Evolutionary conservation across 2,888 invertebrate genomes (phyloP).

Genomic region (Pristionchus arcanus): DNA sequence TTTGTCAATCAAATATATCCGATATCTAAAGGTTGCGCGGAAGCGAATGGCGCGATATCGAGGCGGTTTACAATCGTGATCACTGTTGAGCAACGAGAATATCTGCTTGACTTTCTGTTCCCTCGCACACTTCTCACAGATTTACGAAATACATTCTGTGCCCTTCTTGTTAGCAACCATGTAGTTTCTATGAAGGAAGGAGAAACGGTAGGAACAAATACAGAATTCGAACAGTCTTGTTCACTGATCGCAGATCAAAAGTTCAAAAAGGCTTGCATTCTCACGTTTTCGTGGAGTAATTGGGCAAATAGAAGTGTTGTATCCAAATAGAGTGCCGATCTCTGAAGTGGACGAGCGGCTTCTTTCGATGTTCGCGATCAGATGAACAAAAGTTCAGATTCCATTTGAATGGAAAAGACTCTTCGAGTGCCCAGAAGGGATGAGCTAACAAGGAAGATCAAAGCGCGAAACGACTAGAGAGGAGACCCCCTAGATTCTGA

Average conservation of each 20-base stretch:
- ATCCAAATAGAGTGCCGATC: conserved; percentile 35
- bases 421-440: conserved; percentile 6
- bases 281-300: neutral
- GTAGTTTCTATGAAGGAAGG: neutral
- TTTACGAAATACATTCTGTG: conserved; percentile 42
- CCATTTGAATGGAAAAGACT: neutral
- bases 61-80: neutral
- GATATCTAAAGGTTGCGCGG: neutral
- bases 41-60: neutral
- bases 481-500: neutral
- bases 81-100: conserved; percentile 32
- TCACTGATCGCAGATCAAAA: conserved; percentile 15
- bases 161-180: neutral
- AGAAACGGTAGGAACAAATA: neutral
- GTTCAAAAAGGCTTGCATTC: conserved; percentile 27
- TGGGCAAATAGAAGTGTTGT: neutral
- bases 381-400: conserved; percentile 26
- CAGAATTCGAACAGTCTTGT: neutral
- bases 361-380: neutral
- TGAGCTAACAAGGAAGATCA: conserved; percentile 16
- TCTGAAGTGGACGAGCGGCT: neutral
- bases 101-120: conserved; percentile 25
- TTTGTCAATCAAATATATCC: neutral
- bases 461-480: conserved; percentile 14
- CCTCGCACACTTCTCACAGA: conserved; percentile 28